Percentiles rank a stretch among this genome's conserved stretches.
Evolutionary conservation across 1,140 invertebrate genomes (phyloP).

Genomic region (Patella vulgata): DNA sequence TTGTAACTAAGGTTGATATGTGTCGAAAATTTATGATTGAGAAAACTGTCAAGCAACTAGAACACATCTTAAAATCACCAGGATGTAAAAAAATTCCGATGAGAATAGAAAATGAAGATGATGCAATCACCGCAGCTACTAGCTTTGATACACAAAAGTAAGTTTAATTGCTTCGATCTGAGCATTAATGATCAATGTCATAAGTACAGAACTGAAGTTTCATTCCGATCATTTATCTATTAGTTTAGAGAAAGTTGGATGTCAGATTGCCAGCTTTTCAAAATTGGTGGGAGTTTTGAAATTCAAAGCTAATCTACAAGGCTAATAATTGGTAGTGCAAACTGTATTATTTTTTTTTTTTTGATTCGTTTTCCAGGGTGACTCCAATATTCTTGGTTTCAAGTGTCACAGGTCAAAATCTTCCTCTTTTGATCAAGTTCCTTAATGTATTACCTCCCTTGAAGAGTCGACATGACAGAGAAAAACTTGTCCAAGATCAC

Average conservation of each 20-base stretch:
- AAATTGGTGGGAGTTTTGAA: too few species aligned
- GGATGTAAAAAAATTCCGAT: slow-evolving; percentile 98
- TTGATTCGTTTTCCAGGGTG: slow-evolving; percentile 51
- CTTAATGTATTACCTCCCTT: slow-evolving; percentile 89
- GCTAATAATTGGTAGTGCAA: too few species aligned
- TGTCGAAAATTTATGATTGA: slow-evolving; percentile 95
- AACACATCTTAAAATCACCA: slow-evolving; percentile 96
- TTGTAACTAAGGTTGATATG: slow-evolving; percentile 99
- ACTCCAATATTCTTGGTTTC: slow-evolving; percentile 92
- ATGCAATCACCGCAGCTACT: slow-evolving; percentile 95
- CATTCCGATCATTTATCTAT: too few species aligned
- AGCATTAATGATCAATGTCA: neutral
- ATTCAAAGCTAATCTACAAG: too few species aligned
- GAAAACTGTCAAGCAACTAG: slow-evolving; percentile 91
- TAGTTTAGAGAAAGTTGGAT: too few species aligned
- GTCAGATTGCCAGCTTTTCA: too few species aligned
- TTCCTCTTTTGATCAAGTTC: slow-evolving; percentile 89
- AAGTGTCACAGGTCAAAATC: slow-evolving; percentile 88
- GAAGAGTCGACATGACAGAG: slow-evolving; percentile 76
- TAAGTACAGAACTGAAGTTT: too few species aligned
- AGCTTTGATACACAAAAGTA: slow-evolving; percentile 98
- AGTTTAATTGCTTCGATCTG: too few species aligned
- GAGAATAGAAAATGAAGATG: slow-evolving; percentile 89
- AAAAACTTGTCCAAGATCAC: slow-evolving; percentile 74
- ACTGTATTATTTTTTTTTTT: too few species aligned